Percentiles rank a stretch among this genome's conserved stretches.
Conservation (phyloP, 2,797 vertebrate genomes). For the Leucoraja ocellata region DNA sequence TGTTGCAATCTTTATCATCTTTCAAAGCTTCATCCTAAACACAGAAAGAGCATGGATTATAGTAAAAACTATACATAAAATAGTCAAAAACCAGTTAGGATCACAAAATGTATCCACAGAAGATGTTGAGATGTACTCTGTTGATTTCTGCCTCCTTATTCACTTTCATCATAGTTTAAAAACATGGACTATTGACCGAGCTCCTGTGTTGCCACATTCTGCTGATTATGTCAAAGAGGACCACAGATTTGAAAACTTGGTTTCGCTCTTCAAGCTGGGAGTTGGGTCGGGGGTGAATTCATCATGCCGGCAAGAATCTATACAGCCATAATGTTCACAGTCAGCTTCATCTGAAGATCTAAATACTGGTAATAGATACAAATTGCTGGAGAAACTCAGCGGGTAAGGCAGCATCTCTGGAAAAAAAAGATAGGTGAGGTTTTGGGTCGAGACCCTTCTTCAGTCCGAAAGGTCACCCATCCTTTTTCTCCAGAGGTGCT, state of each 20-base stretch:
- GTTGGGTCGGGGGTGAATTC: no score
- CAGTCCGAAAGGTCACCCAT: no score
- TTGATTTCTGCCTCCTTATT: not conserved
- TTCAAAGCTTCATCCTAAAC: not conserved
- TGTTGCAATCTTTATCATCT: not conserved
- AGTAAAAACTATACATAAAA: not conserved
- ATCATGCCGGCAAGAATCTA: not conserved
- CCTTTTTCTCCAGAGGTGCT: no score
- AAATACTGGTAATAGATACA: no score
- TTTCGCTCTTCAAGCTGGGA: not conserved
- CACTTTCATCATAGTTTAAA: not conserved
- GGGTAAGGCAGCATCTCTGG: no score
- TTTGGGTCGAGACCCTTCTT: no score
- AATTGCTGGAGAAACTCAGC: no score
- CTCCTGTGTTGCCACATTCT: not conserved
- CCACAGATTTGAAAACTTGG: not conserved
- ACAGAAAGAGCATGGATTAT: not conserved
- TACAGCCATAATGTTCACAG: not conserved
- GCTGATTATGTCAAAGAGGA: not conserved
- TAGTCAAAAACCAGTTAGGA: not conserved
- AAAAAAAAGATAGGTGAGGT: no score
- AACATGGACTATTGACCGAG: not conserved
- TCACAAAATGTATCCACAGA: not conserved
- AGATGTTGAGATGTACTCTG: not conserved
- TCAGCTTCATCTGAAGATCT: not conserved